Base-by-base conservation (phyloP, 2,797 vertebrate species). In the Australoheros facetus region DNA sequence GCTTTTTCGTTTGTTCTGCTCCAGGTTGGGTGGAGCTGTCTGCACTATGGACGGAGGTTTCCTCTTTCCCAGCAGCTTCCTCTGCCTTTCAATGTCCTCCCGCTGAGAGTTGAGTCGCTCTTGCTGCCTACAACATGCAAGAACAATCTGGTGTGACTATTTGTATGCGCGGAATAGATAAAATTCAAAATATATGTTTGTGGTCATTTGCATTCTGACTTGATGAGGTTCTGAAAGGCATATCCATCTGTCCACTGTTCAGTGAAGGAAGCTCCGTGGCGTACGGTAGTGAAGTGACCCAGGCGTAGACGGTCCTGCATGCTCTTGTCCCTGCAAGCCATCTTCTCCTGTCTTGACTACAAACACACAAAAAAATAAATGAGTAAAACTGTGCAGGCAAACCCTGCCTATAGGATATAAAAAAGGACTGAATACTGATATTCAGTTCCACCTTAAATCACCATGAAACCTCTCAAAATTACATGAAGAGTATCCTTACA, bases 201-300 rank as follows among this genome's bases (percentile, higher is more conserved):
- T 56, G 53, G 2, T 17, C 55, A n/a, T 77, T 30, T 17, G 23
- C 2, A 23, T 51, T 59, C 97, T 96, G 94, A 99, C 98, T 98
- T 99, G 93, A 99, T 97, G 87, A 99, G 97, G 93, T 99, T 99
- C 93, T 99, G 98, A 94, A 99, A 99, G 90, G 98, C 98, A 51
- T 96, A 98, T 83, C 98, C 98, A 85, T 99, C 98, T 7, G 98
- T 99, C 98, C 98, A 99, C 89, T 99, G 98, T 91, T 99, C 98
- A 0, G 97, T 99, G 91, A 99, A 99, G 66, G 98, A 98, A 1
- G 98, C 98, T 13, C 98, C 98, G 0, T 99, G 98, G 66, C 98
- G 95, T 75, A 99, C 98, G 0, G 98, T 99, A 56, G 97, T 99
- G 93, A 99, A 99, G 89, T 99, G 98, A 23, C 98, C 98, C 81